Base-by-base conservation (phyloP, 2,888 invertebrate genomes). In the Strigamia transsilvanica region DNA sequence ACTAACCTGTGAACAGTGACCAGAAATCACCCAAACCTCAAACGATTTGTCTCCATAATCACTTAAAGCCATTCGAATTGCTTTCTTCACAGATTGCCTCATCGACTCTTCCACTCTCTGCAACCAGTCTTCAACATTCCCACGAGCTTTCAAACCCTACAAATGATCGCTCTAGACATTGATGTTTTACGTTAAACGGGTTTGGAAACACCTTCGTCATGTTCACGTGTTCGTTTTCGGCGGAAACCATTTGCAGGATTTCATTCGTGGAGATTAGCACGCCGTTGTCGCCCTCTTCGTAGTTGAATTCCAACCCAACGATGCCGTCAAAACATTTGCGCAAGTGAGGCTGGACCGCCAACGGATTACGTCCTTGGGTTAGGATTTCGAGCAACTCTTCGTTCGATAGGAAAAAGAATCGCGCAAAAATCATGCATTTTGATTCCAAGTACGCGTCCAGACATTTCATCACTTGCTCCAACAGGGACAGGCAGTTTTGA, bases 41-140 rank as follows among this genome's bases (percentile, higher is more conserved):
- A 95, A 90, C 0, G 91, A 89, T 56, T 91, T 91, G 5, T 88
- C 86, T 84, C 90, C 88, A 87, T 91, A 94, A 86, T 95, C 94
- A 79, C 88, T 89, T 34, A 95, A 91, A 0, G 94, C 92, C 15
- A 87, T 87, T 86, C 94, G 94, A 93, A 95, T 94, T 83, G 92
- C 91, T 83, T 91, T 91, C 84, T 93, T 92, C 7, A 96, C 90
- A 0, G 94, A 93, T 0, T 91, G 88, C 85, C 96, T 94, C 96
- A 97, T 97, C 0, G 93, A 93, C 81, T 95, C 94, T 87, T 97
- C 97, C 1, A 97, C 96, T 88, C 95, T 96, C 2, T 94, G 92
- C 10, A 97, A 89, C 96, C 96, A 97, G 86, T 96, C 94, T 88
- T 96, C 97, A 0, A 96, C 96, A 86, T 96, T 95, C 0, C 96